Evolutionary conservation across 1,140 invertebrate genomes (phyloP).

Genomic region (Chymomyza costata): DNA sequence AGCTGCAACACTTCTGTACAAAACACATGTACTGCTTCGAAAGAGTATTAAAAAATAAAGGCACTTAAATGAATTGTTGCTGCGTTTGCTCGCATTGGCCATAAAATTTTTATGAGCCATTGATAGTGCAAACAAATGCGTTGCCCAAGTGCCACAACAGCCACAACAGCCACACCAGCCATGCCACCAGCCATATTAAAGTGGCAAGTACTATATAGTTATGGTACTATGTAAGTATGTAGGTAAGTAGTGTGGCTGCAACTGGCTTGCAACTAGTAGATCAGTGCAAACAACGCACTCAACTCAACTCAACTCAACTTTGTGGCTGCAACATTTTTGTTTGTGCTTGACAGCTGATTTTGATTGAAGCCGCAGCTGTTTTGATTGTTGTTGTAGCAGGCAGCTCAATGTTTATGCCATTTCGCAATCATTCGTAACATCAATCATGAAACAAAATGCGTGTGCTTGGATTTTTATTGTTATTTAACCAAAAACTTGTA

Average conservation of each 20-base stretch:
- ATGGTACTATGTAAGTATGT: no score
- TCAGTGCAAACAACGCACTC: no score
- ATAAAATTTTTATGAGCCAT: conserved; percentile 73
- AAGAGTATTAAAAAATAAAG: no score
- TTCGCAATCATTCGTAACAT: conserved; percentile 53
- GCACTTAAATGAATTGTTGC: conserved; percentile 63
- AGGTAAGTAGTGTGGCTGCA: no score
- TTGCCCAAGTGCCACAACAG: conserved; percentile 7
- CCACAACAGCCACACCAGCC: neutral
- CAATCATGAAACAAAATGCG: conserved; percentile 50
- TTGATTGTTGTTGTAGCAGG: neutral
- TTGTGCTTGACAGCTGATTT: conserved; percentile 59
- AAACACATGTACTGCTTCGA: no score
- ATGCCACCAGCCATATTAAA: neutral
- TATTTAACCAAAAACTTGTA: conserved; percentile 45
- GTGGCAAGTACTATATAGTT: no score
- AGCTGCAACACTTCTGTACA: no score
- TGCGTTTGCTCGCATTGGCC: conserved; percentile 35
- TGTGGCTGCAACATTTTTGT: conserved; percentile 15
- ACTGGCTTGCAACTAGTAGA: no score
- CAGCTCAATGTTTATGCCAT: conserved; percentile 55
- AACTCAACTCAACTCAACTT: neutral
- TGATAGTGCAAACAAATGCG: conserved; percentile 63
- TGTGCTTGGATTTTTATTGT: conserved; percentile 43
- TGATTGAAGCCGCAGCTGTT: conserved; percentile 48